Base-by-base conservation (phyloP, 2,888 invertebrate species). In the Dryomyza anilis region DNA sequence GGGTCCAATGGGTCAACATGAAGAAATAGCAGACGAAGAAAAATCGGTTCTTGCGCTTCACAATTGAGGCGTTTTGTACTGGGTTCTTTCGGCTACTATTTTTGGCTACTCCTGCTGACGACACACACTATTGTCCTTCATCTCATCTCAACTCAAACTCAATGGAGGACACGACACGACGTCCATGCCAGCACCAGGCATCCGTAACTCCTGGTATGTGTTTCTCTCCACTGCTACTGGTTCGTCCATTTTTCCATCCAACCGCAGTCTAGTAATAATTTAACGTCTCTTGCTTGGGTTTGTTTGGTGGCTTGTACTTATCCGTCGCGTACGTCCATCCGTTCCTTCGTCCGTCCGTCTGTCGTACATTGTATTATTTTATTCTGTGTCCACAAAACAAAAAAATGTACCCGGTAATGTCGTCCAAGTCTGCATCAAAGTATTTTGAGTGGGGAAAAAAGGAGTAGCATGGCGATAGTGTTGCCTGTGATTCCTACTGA, bases 181-280 rank as follows among this genome's bases (percentile, higher is more conserved):
- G 33, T 39, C 56, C 56, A 12, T 14, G 39, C 23, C 55, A 30
- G 16, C 33, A 16, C 33, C 29, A 16, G 14, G 7, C 46, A 7
- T 21, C 23, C 14, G 19, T n/a, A n/a, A n/a, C n/a, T n/a, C n/a
- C n/a, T n/a, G n/a, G n/a, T n/a, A n/a, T n/a, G n/a, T n/a, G n/a
- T n/a, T n/a, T n/a, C n/a, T n/a, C n/a, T n/a, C n/a, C n/a, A n/a
- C n/a, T n/a, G n/a, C 33, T 23, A n/a, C 23, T 25, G 50, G 12
- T 36, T 33, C 45, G 58, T 25, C 33, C 63, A 46, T n/a, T 46
- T n/a, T n/a, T 33, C 12, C 14, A 43, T 46, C 23, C 56, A 55
- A 63, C 63, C 56, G 33, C 56, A 56, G 23, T 56, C 29, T 43
- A 19, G 46, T 63, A 63, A 56, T 56, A 56, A 55, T 63, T 63